Conservation (phyloP, 2,797 vertebrate species). For the Apogon talboti region DNA sequence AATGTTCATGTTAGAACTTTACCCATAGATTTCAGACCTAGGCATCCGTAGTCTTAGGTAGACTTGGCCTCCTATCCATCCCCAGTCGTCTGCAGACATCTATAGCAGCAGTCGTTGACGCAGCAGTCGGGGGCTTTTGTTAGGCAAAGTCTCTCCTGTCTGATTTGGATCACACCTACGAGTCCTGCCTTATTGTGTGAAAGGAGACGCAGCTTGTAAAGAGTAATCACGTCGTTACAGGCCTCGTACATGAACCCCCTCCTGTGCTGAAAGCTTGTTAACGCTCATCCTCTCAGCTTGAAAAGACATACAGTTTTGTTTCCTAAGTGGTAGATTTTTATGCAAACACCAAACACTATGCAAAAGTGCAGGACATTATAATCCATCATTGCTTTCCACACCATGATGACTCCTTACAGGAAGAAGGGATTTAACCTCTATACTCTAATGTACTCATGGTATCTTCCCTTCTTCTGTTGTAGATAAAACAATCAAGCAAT, state of each 20-base stretch:
- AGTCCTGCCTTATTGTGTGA: constrained; percentile 64
- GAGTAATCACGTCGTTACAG: constrained; percentile 23
- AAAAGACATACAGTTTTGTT: constrained; percentile 50
- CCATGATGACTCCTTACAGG: too few relatives aligned
- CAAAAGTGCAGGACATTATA: too few relatives aligned
- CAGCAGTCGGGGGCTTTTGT: constrained; percentile 51
- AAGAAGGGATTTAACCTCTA: not conserved
- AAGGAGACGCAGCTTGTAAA: constrained; percentile 49
- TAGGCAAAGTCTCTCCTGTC: constrained; percentile 37
- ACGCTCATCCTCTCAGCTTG: constrained; percentile 65
- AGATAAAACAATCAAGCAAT: too few relatives aligned
- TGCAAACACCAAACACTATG: not conserved
- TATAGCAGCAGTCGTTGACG: constrained; percentile 4
- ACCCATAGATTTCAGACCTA: not conserved
- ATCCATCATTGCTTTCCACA: too few relatives aligned
- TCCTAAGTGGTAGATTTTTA: not conserved
- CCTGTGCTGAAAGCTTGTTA: constrained; percentile 14
- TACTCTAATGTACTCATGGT: too few relatives aligned
- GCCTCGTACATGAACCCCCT: constrained; percentile 17
- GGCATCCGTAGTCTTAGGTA: too few relatives aligned
- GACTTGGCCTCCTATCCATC: constrained; percentile 9
- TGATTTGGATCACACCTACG: constrained; percentile 59
- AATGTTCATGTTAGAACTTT: not conserved
- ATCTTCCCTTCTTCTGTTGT: too few relatives aligned
- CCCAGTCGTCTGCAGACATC: not conserved